Evolutionary conservation across 2,797 vertebrate species (phyloP), one percentile per base, ranked within the genome.

Genomic region (Falco cherrug): DNA sequence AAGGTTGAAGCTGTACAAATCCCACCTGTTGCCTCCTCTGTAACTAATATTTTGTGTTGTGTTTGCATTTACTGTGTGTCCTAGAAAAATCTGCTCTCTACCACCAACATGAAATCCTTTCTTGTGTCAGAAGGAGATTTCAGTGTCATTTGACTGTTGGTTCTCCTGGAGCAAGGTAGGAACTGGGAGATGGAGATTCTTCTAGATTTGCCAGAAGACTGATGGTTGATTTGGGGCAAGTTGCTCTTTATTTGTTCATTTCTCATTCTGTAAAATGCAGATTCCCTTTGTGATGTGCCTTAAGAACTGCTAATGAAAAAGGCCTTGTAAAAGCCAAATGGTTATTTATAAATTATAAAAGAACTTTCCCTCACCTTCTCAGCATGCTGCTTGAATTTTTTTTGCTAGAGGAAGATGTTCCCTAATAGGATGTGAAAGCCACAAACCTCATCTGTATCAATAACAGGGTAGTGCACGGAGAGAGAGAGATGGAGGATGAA

Each of bases 271-370:
- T 86, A 54, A 47, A 79, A 63, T 80, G 53, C 43, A 60, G 71
- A 57, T 77, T 87, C 45, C n/a, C 26, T 78, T 89, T 74, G 43
- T 75, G 45, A 47, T 57, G n/a, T 29, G 24, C 84, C 78, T 61
- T 78, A 80, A 91, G 89, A 87, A 85, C 56, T 77, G 71, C 59
- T 89, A 71, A 81, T 92, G 91, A 83, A 73, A 93, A 83, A 77
- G 76, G 12, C 79, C 41, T 61, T 22, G 71, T 63, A 74, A 90
- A 89, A 86, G 48, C 47, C 54, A 64, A 79, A 76, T 77, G 31
- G 41, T 48, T 96, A 50, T 54, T 95, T 92, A 73, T 88, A 79
- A 94, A 80, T 80, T 39, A 70, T 75, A 57, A 15, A 78, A 75
- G 76, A 89, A 77, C 68, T 90, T 85, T 60, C 35, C 57, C 33